phyloP scores from a whole-genome alignment of 37 sponge, comb jelly and placozoan genomes.

The Beroe ovata region DNA sequence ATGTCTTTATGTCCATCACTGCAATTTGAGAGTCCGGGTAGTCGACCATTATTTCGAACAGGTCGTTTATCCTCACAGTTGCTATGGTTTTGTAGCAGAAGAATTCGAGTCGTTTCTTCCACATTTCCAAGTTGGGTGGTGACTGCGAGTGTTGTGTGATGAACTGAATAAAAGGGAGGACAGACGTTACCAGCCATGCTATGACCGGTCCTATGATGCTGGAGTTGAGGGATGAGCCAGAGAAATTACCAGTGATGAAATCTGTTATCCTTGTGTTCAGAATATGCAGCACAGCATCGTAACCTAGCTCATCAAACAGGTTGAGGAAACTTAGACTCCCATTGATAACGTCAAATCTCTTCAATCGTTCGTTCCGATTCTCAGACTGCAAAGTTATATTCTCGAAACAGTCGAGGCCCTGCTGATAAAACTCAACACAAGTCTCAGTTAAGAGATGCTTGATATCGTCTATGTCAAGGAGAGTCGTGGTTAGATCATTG shows the following conservation, averaged over 20 bases:
- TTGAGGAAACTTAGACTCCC: not conserved
- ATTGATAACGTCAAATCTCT: conserved; percentile 34
- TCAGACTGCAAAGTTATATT: not conserved
- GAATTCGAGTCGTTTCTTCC: conserved; percentile 60
- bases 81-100: conserved; percentile 62
- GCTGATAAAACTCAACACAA: conserved; percentile 2
- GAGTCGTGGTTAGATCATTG: not conserved
- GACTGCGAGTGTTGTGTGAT: not conserved
- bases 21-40: conserved; percentile 86
- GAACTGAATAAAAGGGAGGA: conserved; percentile 34
- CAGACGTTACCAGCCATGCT: conserved; percentile 11
- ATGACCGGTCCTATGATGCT: conserved; percentile 35
- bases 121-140: conserved; percentile 18
- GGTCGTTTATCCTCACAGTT: conserved; percentile 74
- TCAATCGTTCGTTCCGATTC: not conserved
- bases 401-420: conserved; percentile 10
- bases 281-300: conserved; percentile 40
- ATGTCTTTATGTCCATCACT: conserved; percentile 76
- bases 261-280: conserved; percentile 1
- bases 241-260: conserved; percentile 14
- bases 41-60: conserved; percentile 92
- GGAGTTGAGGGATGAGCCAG: conserved; percentile 4
- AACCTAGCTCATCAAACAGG: conserved; percentile 15
- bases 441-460: not conserved
- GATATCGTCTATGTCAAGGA: conserved; percentile 1